Evolutionary conservation across 2,113 vertebrate species (phyloP).

Genomic region (Tetrao urogallus): DNA sequence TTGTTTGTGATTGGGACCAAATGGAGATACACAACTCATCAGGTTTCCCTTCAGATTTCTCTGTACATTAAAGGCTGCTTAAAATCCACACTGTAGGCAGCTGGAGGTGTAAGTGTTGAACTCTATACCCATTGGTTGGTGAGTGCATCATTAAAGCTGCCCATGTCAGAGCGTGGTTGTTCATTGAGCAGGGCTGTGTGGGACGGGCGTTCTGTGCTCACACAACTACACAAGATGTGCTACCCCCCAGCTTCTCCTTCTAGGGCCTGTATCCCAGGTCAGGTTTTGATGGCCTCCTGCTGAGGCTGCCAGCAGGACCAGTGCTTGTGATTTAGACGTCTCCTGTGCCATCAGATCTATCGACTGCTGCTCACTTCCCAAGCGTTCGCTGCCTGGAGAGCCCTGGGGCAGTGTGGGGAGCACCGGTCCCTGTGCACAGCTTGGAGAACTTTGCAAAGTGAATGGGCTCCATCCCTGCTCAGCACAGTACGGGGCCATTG

Average conservation of each 20-base stretch:
- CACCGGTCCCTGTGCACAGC: not conserved
- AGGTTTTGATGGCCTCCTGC: not conserved
- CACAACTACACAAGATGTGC: not conserved
- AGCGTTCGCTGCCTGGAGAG: rapidly evolving
- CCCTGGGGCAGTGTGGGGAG: not conserved
- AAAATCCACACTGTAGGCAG: not conserved
- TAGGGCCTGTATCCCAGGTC: not conserved
- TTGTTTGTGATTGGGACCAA: not conserved
- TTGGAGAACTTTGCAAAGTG: not conserved
- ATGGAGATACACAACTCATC: not conserved
- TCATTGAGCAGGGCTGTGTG: no score
- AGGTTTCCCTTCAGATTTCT: not conserved
- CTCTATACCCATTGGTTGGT: not conserved
- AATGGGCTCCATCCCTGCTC: not conserved
- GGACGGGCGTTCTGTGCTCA: not conserved
- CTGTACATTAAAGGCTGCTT: not conserved
- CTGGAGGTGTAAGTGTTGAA: not conserved
- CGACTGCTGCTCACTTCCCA: not conserved
- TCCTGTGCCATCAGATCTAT: not conserved
- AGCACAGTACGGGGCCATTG: not conserved
- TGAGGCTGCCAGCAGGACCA: not conserved
- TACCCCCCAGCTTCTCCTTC: not conserved
- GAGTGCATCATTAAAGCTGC: not conserved
- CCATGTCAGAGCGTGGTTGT: not conserved
- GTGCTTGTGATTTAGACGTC: not conserved